A percentile compares a stretch with the other conserved stretches of the same genome.
Conservation (phyloP, 1,140 invertebrate genomes). For the Diabrotica undecimpunctata region DNA sequence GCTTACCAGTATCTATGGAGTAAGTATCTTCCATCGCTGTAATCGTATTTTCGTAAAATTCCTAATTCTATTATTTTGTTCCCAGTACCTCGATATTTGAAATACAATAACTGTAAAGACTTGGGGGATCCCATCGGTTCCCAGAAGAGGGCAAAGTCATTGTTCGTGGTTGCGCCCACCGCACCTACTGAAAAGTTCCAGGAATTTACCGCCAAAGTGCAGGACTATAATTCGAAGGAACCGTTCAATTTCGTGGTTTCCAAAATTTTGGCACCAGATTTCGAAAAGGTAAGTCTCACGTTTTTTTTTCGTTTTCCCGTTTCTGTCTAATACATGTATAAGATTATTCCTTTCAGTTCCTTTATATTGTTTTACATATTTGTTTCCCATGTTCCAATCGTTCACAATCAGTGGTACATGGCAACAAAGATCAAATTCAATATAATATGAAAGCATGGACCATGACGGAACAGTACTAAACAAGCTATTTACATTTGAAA, state of each 20-base stretch:
- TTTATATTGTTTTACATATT: too few relatives aligned
- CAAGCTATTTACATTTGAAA: too few relatives aligned
- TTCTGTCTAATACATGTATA: too few relatives aligned
- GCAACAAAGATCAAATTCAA: too few relatives aligned
- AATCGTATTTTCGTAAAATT: too few relatives aligned
- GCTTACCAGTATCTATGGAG: constrained; percentile 85
- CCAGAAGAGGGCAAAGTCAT: constrained; percentile 68
- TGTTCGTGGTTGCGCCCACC: constrained; percentile 81
- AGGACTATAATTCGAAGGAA: constrained; percentile 66
- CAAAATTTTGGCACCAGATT: constrained; percentile 51
- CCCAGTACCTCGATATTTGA: constrained; percentile 53
- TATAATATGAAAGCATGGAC: too few relatives aligned
- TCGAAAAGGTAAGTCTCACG: constrained; percentile 45
- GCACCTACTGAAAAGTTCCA: constrained; percentile 72
- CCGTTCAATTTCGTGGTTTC: constrained; percentile 74
- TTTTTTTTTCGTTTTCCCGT: constrained; percentile 20
- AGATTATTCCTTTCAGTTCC: too few relatives aligned
- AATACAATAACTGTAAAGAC: constrained; percentile 58
- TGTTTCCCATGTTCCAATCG: too few relatives aligned
- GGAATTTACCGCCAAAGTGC: constrained; percentile 73
- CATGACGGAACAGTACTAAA: too few relatives aligned
- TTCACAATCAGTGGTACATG: too few relatives aligned
- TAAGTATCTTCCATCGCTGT: constrained; percentile 52
- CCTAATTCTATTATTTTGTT: constrained; percentile 1
- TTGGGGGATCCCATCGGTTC: constrained; percentile 51